Evolutionary conservation across 2,888 invertebrate genomes (phyloP).

Genomic region (Branchinecta sandiegonensis): DNA sequence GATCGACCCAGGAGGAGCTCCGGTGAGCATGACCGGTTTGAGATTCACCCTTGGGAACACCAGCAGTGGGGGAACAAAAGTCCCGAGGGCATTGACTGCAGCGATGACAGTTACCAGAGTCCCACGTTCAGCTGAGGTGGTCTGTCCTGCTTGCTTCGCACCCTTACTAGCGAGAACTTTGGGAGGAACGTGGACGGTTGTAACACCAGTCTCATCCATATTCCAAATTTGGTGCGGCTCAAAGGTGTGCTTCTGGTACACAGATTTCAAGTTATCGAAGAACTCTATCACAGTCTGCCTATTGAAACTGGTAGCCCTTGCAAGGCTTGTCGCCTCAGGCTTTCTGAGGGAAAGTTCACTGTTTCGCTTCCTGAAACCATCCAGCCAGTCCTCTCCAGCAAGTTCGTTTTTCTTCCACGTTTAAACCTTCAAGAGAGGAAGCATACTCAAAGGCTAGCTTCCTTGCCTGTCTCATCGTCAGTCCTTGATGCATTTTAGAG

Average conservation of each 20-base stretch:
- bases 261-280: no score
- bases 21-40: slow-evolving; percentile 25
- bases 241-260: no score
- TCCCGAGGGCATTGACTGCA: slow-evolving; percentile 29
- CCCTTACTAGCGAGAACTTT: slow-evolving; percentile 24
- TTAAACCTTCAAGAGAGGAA: no score
- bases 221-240: slow-evolving; percentile 24
- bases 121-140: slow-evolving; percentile 19
- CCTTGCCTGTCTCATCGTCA: no score
- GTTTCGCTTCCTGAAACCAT: slow-evolving; percentile 3
- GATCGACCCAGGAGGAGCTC: slow-evolving; percentile 27
- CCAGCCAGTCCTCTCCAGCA: slow-evolving; percentile 18
- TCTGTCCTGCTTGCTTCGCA: slow-evolving; percentile 27
- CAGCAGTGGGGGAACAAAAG: slow-evolving; percentile 28
- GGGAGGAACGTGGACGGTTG: slow-evolving; percentile 23
- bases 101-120: slow-evolving; percentile 29
- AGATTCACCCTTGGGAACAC: slow-evolving; percentile 29
- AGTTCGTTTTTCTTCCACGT: no score
- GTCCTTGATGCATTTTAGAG: no score
- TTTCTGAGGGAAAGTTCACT: background rate
- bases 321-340: background rate
- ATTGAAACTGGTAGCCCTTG: slow-evolving; percentile 27
- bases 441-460: no score
- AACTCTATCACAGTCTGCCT: slow-evolving; percentile 25
- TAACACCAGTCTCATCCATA: slow-evolving; percentile 26